Base-by-base conservation (phyloP, 2,113 vertebrate genomes). In the Stigmatopora argus region DNA sequence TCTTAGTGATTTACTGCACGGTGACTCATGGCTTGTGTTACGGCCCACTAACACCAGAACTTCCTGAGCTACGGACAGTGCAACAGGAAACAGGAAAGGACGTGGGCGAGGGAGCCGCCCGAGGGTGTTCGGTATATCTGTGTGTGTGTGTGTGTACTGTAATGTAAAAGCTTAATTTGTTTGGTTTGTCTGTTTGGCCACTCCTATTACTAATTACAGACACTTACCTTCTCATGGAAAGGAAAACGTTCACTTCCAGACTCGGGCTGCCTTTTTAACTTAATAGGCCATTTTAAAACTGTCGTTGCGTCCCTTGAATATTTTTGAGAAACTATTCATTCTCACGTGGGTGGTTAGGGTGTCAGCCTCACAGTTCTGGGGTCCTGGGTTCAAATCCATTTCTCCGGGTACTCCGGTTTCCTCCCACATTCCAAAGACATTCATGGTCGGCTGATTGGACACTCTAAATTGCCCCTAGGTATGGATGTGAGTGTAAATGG, bases 81-180 rank as follows among this genome's bases (percentile, higher is more conserved):
- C 79, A 77, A 83, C 82, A 80, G 80, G 89, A 90, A 89, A 67
- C 82, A 88, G 87, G 86, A 89, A 89, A 81, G 83, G 84, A 87
- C 72, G 73, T 12, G 63, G 57, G 57, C 17, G 56, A 77, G 74
- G 73, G 80, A 58, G 48, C 63, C 66, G 69, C n/a, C 38, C 12
- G 41, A 51, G 26, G 49, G 26, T 72, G 58, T 57, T 56, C 7
- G 9, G 51, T 38, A 53, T 64, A 56, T 63, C 7, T 58, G 60
- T 41, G 15, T 52, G 66, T 11, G 53, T 47, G 65, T 66, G 59
- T 56, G 10, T 47, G 60, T 34, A 9, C 9, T 34, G 10, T 57
- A 53, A 19, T 18, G 19, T 31, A 7, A 17, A 17, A 18, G 3
- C 3, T 11, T 49, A 48, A 64, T 49, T 64, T 46, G 61, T 58